Evolutionary conservation across 2,113 vertebrate genomes (phyloP), one percentile per base, ranked within the genome.

Genomic region (Cryptomyrus ogoouensis): DNA sequence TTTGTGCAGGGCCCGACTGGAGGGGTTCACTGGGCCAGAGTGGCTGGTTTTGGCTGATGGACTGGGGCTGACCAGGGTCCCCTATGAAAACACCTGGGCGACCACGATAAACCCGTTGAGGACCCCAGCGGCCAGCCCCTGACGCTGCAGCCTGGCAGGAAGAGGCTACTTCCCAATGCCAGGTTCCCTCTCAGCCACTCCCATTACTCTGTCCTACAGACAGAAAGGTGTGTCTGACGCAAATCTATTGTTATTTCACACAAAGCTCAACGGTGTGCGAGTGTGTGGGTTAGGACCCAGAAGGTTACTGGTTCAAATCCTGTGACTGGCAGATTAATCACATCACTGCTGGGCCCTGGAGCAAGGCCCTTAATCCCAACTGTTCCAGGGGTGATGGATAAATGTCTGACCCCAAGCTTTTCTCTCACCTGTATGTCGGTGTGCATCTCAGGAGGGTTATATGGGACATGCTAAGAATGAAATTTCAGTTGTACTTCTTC

Each of bases 1-100:
- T 98, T 99, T 99, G 98, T 96, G 98, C 96, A 97, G 97, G 96
- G 97, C 96, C 97, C 97, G 97, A 97, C 95, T n/a, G 84, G 46
- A 47, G 46, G 21, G 46, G 24, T 21, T 44, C 17, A 5, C 13
- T 15, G 47, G 4, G 27, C 46, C 83, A n/a, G 91, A 90, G 9
- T 5, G 15, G 5, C 13, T 1, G 10, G n/a, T n/a, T 66, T 27
- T 27, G n/a, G n/a, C n/a, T 27, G 62, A 66, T 66, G 62, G n/a
- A 66, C 9, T 27, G n/a, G n/a, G 3, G n/a, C 9, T n/a, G 56
- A 62, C 21, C n/a, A 35, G 66, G 66, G 9, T 74, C 66, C 66
- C 66, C n/a, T 74, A n/a, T 35, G 31, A 15, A 74, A 15, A 62
- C 56, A 66, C n/a, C 8, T 66, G n/a, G 24, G 58, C 1, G 2